Evolutionary conservation across 2,113 vertebrate species (phyloP).

Genomic region (Trinectes maculatus): DNA sequence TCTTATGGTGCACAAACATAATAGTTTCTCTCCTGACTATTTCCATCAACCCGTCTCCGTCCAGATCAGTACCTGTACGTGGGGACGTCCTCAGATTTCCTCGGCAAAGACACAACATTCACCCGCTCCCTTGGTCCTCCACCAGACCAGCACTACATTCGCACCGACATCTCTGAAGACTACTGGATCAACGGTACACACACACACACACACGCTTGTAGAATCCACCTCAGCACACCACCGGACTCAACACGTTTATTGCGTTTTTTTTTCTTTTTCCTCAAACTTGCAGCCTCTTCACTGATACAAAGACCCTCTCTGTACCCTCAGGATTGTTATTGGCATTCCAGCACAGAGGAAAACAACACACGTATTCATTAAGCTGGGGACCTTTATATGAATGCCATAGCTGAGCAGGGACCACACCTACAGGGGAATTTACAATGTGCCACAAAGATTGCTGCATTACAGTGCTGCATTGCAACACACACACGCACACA

Average conservation of each 20-base stretch:
- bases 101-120: constrained; percentile 95
- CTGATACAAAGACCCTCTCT: constrained; percentile 65
- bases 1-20: not conserved
- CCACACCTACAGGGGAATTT: constrained; percentile 72
- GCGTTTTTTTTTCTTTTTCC: constrained; percentile 48
- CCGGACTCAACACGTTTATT: constrained; percentile 51
- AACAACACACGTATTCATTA: constrained; percentile 75
- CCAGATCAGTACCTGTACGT: constrained; percentile 93
- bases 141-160: constrained; percentile 93
- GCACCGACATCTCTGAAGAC: constrained; percentile 96
- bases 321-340: constrained; percentile 65
- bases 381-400: constrained; percentile 71
- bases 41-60: not conserved
- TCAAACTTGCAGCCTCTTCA: constrained; percentile 37
- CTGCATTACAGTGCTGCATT: constrained; percentile 16
- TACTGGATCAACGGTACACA: constrained; percentile 95
- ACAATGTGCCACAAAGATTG: constrained; percentile 69
- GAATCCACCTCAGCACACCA: constrained; percentile 40
- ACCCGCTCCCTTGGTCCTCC: constrained; percentile 93
- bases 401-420: constrained; percentile 49
- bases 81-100: constrained; percentile 96
- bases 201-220: constrained; percentile 36
- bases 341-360: constrained; percentile 69
- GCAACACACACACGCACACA: not conserved
- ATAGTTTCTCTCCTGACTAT: not conserved